Base-by-base conservation (phyloP, 2,797 vertebrate genomes). In the Tokudaia tokunoshimensis region DNA sequence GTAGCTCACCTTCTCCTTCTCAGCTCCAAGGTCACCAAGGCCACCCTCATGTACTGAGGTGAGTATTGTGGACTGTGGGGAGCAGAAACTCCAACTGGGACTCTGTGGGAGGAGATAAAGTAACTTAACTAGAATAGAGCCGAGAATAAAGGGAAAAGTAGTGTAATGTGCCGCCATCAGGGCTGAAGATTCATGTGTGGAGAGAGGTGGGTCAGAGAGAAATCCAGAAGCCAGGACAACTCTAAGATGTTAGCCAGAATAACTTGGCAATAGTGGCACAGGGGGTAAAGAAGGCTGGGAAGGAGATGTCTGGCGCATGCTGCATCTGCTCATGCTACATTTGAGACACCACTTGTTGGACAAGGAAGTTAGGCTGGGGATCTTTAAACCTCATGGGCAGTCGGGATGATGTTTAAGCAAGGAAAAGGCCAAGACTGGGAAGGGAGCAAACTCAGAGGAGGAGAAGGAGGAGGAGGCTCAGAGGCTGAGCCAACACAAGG, bases 1-100 rank as follows among this genome's bases (percentile, higher is more conserved):
- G n/a, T 14, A 22, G 20, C 41, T 90, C 22, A 13, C n/a, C n/a
- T 37, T 34, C 52, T 37, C 31, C 13, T 34, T 59, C 50, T 50
- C 4, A 50, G 76, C 11, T 55, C 75, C 63, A 57, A 72, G 34
- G 76, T 19, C 37, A 50, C 17, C 20, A 7, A 67, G 17, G 10
- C 50, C 57, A 20, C 91, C 41, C 22, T 14, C 55, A 19, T 74
- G 19, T 52, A 19, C 17, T 4, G 47, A 85, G 34, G 79, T 7
- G 15, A 70, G 55, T 31, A 37, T 17, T 67, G 34, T 44, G 14
- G 24, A 74, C n/a, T 8, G 14, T 3, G 0, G 31, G 19, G 24
- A 47, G 29, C 75, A 44, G 85, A 85, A 15, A 82, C 2, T 8
- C 63, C 83, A 15, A 0, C 0, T 20, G 24, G 81, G 34, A 6